These are phyloP conservation scores for Dendrolimus kikuchii DNA, from an alignment of 1,140 invertebrate genomes.

Conservation along the genomic window DNA sequence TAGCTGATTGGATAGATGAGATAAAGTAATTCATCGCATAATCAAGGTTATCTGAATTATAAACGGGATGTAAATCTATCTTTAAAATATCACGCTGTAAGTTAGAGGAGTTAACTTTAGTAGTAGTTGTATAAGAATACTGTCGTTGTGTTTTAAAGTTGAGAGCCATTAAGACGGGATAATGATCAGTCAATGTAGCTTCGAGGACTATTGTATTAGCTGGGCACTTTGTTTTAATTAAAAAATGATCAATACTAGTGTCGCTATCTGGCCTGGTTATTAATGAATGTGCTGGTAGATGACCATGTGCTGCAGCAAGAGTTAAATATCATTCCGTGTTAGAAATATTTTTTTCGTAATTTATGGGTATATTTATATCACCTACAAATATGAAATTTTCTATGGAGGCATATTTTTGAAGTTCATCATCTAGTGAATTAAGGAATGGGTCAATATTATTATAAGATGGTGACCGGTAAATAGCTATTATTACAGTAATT, in stretches of 20 bases:
- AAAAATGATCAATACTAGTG: conserved; percentile 9
- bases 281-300: conserved; percentile 7
- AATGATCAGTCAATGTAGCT: conserved; percentile 2
- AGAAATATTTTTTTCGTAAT: neutral
- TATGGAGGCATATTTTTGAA: neutral
- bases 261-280: neutral
- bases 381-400: conserved; percentile 4
- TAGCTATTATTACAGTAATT: conserved; percentile 10
- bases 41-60: neutral
- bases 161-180: neutral
- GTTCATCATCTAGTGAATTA: conserved; percentile 2
- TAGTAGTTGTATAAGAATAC: neutral
- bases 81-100: neutral
- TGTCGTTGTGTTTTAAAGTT: neutral
- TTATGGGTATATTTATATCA: conserved; percentile 6
- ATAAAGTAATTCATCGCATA: neutral
- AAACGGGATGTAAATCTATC: neutral
- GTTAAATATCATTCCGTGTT: conserved; percentile 4
- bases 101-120: neutral
- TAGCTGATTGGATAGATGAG: neutral
- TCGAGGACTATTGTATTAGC: neutral
- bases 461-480: conserved; percentile 20
- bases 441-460: conserved; percentile 14
- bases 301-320: conserved; percentile 2
- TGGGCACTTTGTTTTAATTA: neutral